Evolutionary conservation across 2,113 vertebrate species (phyloP).

Genomic region (Felis catus): DNA sequence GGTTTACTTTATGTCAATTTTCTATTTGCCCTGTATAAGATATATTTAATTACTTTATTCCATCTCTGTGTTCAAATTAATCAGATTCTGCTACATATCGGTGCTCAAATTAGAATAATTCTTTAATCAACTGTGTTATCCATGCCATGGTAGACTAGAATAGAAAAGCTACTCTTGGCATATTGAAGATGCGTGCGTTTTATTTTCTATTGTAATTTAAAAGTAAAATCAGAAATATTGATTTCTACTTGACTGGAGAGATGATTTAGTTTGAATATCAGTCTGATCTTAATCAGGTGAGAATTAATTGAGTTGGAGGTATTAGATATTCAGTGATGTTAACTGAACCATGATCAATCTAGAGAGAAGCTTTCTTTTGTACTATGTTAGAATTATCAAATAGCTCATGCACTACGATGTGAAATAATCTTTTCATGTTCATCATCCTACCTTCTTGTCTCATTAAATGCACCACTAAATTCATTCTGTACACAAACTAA

Average conservation of each 20-base stretch:
- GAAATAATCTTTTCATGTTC: slow-evolving; percentile 84
- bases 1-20: slow-evolving; percentile 86
- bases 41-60: slow-evolving; percentile 89
- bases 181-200: slow-evolving; percentile 85
- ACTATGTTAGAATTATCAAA: slow-evolving; percentile 86
- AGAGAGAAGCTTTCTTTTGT: slow-evolving; percentile 89
- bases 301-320: slow-evolving; percentile 95
- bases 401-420: slow-evolving; percentile 80
- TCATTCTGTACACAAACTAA: slow-evolving; percentile 80
- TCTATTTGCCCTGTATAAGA: slow-evolving; percentile 86
- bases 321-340: slow-evolving; percentile 94
- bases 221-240: slow-evolving; percentile 95
- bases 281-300: slow-evolving; percentile 91
- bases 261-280: slow-evolving; percentile 95
- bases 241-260: slow-evolving; percentile 95
- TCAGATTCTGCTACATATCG: slow-evolving; percentile 85
- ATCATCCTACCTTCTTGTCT: slow-evolving; percentile 82
- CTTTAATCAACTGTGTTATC: slow-evolving; percentile 89
- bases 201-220: slow-evolving; percentile 94
- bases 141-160: slow-evolving; percentile 84
- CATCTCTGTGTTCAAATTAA: slow-evolving; percentile 87
- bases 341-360: slow-evolving; percentile 92
- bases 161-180: slow-evolving; percentile 84
- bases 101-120: slow-evolving; percentile 90
- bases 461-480: slow-evolving; percentile 84